Conservation (phyloP, 2,797 vertebrate genomes). For the Melopsittacus undulatus region DNA sequence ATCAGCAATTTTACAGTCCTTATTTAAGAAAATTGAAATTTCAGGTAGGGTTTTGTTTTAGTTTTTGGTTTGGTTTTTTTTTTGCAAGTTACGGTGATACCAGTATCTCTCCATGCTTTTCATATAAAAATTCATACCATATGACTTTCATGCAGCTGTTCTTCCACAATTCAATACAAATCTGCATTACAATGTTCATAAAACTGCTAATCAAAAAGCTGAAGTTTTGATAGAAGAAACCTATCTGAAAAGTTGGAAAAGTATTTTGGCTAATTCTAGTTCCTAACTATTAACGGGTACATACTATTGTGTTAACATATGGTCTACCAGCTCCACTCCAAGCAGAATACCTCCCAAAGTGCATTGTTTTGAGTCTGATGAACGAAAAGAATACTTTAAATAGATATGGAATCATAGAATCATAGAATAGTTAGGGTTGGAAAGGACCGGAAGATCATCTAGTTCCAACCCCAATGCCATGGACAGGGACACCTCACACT, state of each 20-base stretch:
- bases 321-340: background rate
- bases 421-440: too few relatives aligned
- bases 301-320: background rate
- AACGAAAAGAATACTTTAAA: background rate
- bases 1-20: background rate
- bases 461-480: too few relatives aligned
- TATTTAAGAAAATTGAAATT: background rate
- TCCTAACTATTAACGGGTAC: rapidly evolving
- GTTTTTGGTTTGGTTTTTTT: background rate
- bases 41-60: rapidly evolving
- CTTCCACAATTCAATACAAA: background rate
- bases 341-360: background rate
- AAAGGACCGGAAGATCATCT: too few relatives aligned
- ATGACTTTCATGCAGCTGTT: background rate
- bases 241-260: background rate
- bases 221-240: background rate
- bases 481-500: too few relatives aligned
- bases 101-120: background rate
- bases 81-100: rapidly evolving
- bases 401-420: background rate
- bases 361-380: background rate
- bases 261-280: background rate
- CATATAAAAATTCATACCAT: background rate
- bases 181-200: background rate
- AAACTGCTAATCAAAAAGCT: background rate